phyloP scores from a whole-genome alignment of 2,888 invertebrate species.

The Nephrotoma guestfalica region DNA sequence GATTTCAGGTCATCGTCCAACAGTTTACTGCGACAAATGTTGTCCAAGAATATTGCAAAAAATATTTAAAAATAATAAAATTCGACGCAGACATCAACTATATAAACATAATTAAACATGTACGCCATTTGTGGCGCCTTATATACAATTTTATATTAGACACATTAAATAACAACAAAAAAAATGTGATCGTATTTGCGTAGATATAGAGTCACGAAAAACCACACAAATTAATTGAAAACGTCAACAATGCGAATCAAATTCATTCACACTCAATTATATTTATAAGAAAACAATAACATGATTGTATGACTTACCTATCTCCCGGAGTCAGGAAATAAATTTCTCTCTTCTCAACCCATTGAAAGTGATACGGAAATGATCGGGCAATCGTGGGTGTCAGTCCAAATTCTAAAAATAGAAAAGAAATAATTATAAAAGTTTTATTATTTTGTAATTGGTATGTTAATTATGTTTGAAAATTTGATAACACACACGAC shows the following conservation, averaged over 20 bases:
- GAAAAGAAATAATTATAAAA: neutral
- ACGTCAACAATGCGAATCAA: neutral
- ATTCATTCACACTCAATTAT: neutral
- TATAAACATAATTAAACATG: neutral
- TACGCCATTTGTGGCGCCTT: neutral
- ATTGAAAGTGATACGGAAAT: constrained; percentile 22
- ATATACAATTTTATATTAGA: neutral
- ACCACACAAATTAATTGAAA: neutral
- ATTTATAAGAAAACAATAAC: neutral
- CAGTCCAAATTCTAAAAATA: neutral
- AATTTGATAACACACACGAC: neutral
- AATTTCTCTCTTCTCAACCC: constrained; percentile 30
- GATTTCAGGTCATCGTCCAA: no score
- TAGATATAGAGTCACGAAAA: neutral
- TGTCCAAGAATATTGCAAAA: no score
- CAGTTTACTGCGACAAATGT: no score
- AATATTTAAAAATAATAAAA: neutral
- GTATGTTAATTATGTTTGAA: no score
- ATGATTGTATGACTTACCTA: constrained; percentile 22
- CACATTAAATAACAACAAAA: neutral
- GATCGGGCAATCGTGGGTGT: neutral
- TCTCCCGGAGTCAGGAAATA: constrained; percentile 32
- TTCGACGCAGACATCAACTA: neutral
- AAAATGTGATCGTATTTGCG: neutral
- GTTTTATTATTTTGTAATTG: neutral